Conservation (phyloP, 2,888 invertebrate species). For the Diachrysia chrysitis region DNA sequence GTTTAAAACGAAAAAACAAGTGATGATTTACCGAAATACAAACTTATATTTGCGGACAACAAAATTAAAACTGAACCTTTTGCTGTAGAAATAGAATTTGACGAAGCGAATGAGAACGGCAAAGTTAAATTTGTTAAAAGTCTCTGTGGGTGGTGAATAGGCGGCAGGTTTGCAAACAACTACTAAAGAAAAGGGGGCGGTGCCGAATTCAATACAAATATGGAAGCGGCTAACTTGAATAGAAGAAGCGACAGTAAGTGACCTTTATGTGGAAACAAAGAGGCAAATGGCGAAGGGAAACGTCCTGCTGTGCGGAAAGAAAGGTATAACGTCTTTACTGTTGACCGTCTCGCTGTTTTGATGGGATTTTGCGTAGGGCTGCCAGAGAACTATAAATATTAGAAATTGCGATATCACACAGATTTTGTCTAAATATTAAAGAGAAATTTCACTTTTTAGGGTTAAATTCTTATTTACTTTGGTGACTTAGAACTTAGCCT, state of each 20-base stretch:
- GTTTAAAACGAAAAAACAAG: conserved; percentile 71
- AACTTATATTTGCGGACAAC: conserved; percentile 26
- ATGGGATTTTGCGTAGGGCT: conserved; percentile 71
- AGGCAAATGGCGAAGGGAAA: conserved; percentile 73
- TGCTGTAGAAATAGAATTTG: neutral
- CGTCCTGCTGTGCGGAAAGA: conserved; percentile 78
- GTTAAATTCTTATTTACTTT: too few species aligned
- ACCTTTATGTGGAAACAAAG: conserved; percentile 80
- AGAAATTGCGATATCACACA: too few species aligned
- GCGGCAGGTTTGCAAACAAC: conserved; percentile 86
- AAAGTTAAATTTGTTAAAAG: conserved; percentile 53
- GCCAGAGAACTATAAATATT: conserved; percentile 32
- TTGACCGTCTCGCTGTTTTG: conserved; percentile 75
- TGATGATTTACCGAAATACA: conserved; percentile 68
- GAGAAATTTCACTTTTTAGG: too few species aligned
- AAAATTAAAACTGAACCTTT: conserved; percentile 55
- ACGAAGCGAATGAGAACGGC: conserved; percentile 24
- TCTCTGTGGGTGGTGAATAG: conserved; percentile 83
- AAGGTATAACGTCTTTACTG: conserved; percentile 79
- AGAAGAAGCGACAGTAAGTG: conserved; percentile 75
- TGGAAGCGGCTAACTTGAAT: conserved; percentile 74
- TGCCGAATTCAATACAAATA: conserved; percentile 72
- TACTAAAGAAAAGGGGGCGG: conserved; percentile 77
- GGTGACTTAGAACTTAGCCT: too few species aligned
- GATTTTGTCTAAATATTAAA: too few species aligned